These are phyloP conservation scores for Ctenochaetus hawaiiensis DNA, from an alignment of 2,797 vertebrate genomes.

Conservation along the genomic window DNA sequence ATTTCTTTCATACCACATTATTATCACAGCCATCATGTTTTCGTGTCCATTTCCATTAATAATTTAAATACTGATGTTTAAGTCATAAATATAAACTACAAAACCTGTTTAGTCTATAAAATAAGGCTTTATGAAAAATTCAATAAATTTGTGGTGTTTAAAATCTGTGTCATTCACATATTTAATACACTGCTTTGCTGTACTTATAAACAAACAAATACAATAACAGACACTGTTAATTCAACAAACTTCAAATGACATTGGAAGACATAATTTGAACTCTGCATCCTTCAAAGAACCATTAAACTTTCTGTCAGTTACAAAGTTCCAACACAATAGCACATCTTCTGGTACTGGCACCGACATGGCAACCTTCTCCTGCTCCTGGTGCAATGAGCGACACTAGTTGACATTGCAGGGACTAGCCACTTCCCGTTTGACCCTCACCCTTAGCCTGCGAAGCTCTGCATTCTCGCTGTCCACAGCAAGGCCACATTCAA, in stretches of 20 bases:
- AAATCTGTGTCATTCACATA: constrained; percentile 5
- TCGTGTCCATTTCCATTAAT: constrained; percentile 20
- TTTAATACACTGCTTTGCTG: constrained; percentile 23
- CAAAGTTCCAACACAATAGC: background rate
- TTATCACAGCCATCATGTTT: background rate
- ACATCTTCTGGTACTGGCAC: constrained; percentile 19
- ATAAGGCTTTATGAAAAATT: constrained; percentile 17
- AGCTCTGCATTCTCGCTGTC: constrained; percentile 86
- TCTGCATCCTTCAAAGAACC: background rate
- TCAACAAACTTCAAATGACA: background rate
- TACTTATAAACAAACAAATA: constrained; percentile 13
- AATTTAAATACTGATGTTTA: background rate
- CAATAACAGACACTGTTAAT: constrained; percentile 10
- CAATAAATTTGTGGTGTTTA: constrained; percentile 33
- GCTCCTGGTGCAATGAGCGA: background rate
- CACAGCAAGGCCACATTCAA: constrained; percentile 87
- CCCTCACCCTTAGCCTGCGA: constrained; percentile 86
- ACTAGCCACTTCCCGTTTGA: constrained; percentile 87
- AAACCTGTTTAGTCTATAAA: constrained; percentile 30
- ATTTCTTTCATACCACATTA: constrained; percentile 22
- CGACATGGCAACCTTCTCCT: constrained; percentile 2
- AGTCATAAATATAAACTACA: background rate
- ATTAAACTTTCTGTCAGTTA: background rate
- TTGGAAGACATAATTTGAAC: constrained; percentile 26
- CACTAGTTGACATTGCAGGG: constrained; percentile 90